Percentiles rank a stretch among this genome's conserved stretches.
Evolutionary conservation across 2,888 invertebrate genomes (phyloP).

Genomic region (Zootermopsis nevadensis): DNA sequence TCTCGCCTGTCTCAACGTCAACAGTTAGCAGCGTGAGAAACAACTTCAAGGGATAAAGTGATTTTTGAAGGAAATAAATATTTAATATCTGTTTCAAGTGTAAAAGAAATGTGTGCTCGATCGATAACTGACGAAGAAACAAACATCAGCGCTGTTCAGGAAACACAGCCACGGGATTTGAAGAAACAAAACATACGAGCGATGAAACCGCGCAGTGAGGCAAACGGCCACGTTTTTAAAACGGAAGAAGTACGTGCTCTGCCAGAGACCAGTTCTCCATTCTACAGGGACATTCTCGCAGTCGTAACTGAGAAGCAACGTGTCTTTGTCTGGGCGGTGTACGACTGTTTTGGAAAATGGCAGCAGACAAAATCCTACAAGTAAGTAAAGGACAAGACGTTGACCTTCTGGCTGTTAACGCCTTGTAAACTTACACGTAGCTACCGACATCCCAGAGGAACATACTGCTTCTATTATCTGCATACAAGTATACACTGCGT

Average conservation of each 20-base stretch:
- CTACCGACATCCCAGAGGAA: too few relatives aligned
- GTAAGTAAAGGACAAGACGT: constrained; percentile 61
- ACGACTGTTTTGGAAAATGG: constrained; percentile 60
- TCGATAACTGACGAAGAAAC: not conserved
- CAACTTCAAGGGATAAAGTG: not conserved
- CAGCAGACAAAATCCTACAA: constrained; percentile 66
- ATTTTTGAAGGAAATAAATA: not conserved
- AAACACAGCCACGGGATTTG: not conserved
- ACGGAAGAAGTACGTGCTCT: not conserved
- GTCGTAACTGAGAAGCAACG: constrained; percentile 66
- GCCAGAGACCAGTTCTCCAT: not conserved
- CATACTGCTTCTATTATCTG: too few relatives aligned
- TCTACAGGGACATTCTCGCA: constrained; percentile 63
- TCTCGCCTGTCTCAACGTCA: not conserved
- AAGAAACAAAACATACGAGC: not conserved
- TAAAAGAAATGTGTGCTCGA: not conserved
- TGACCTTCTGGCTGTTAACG: too few relatives aligned
- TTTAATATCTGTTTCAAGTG: not conserved
- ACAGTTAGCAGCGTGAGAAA: constrained; percentile 1
- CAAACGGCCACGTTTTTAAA: not conserved
- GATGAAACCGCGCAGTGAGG: not conserved
- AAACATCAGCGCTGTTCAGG: not conserved
- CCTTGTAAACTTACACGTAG: too few relatives aligned
- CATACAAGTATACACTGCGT: too few relatives aligned
- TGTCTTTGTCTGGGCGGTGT: constrained; percentile 62